A percentile compares a stretch with the other conserved stretches of the same genome.
Evolutionary conservation across 2,113 vertebrate species (phyloP).

Genomic region (Calonectris borealis): DNA sequence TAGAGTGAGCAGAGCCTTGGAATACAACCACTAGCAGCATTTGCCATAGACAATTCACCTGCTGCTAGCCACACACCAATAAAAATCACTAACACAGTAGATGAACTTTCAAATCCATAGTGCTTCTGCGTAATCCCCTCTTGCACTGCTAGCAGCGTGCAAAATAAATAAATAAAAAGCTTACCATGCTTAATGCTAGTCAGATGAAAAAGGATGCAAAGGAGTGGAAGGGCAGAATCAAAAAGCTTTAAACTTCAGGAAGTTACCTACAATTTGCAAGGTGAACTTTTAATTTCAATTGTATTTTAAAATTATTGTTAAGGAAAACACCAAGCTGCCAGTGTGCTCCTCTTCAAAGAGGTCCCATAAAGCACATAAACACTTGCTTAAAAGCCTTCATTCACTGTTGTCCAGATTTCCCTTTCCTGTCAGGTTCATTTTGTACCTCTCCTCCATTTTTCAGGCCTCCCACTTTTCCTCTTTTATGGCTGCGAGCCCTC

Average conservation of each 20-base stretch:
- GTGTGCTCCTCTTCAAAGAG: neutral
- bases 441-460: neutral
- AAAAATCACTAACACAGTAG: neutral
- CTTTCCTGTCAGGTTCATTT: neutral
- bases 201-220: neutral
- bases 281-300: neutral
- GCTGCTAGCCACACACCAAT: neutral
- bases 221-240: neutral
- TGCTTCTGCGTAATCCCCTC: neutral
- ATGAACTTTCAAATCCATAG: neutral
- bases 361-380: neutral
- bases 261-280: neutral
- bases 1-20: neutral
- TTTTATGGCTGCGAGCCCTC: neutral
- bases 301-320: neutral
- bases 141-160: neutral
- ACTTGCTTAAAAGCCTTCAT: neutral
- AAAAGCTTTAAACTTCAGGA: neutral
- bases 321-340: neutral
- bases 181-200: neutral
- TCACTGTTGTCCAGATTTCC: neutral
- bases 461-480: neutral
- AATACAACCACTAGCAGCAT: neutral
- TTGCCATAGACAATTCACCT: neutral
- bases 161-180: neutral